phyloP scores from a whole-genome alignment of 2,888 invertebrate genomes.

The Helobdella robusta region DNA sequence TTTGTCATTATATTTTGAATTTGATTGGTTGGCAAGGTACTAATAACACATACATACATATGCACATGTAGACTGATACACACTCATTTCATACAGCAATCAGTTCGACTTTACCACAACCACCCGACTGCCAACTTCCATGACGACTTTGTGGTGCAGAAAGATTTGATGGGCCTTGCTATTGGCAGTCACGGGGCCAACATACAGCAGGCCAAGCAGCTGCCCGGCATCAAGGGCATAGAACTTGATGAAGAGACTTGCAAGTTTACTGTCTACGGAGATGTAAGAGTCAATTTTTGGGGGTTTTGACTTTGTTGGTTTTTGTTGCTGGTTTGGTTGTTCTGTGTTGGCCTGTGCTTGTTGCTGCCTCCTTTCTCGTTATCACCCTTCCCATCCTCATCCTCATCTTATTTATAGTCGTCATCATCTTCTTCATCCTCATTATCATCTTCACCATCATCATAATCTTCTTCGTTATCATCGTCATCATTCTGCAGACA shows the following conservation, averaged over 20 bases:
- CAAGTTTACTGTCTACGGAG: slow-evolving; percentile 91
- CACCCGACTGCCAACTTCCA: slow-evolving; percentile 47
- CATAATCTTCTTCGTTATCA: too few species aligned
- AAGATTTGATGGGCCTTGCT: slow-evolving; percentile 94
- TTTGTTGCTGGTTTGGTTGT: neutral
- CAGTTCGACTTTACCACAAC: slow-evolving; percentile 66
- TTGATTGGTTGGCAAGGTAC: neutral
- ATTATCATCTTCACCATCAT: neutral
- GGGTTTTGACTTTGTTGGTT: neutral
- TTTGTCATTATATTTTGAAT: neutral
- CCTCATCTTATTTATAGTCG: neutral
- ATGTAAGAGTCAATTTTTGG: slow-evolving; percentile 54
- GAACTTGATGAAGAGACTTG: slow-evolving; percentile 71
- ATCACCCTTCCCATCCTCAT: neutral
- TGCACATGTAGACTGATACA: too few species aligned
- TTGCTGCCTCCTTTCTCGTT: neutral
- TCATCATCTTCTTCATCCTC: neutral
- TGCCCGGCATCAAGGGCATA: slow-evolving; percentile 79
- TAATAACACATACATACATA: neutral
- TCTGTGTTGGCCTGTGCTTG: neutral
- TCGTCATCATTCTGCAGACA: slow-evolving; percentile 55
- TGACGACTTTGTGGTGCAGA: slow-evolving; percentile 87
- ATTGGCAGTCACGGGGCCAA: slow-evolving; percentile 95
- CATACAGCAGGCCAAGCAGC: slow-evolving; percentile 86
- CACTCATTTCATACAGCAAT: slow-evolving; percentile 40